phyloP scores from a whole-genome alignment of 2,888 invertebrate genomes.

The Cryptocephalus primarius region DNA sequence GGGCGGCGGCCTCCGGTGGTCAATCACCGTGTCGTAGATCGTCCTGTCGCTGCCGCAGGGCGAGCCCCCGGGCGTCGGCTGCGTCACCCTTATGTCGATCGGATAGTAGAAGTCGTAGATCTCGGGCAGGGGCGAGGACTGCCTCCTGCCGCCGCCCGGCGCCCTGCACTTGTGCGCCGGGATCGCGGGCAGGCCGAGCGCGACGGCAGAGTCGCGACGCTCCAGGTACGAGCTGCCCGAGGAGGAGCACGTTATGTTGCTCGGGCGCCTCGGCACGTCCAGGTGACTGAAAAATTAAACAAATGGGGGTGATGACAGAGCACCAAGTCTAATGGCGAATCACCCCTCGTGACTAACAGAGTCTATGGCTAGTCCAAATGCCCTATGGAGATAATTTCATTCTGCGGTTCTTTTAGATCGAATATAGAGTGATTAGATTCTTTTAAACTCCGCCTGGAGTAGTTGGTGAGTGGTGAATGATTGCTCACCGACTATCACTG shows the following conservation, averaged over 20 bases:
- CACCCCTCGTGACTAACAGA: no score
- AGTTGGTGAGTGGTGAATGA: no score
- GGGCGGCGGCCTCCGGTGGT: conserved; percentile 3
- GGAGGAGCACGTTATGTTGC: conserved; percentile 76
- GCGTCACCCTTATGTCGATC: conserved; percentile 50
- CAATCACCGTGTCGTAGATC: conserved; percentile 34
- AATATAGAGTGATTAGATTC: no score
- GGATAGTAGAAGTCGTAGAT: conserved; percentile 35
- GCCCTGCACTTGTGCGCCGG: conserved; percentile 38
- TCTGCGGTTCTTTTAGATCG: no score
- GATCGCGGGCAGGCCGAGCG: conserved; percentile 50
- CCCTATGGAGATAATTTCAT: no score
- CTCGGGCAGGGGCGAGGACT: conserved; percentile 32
- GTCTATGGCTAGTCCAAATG: no score
- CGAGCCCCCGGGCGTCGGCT: conserved; percentile 73
- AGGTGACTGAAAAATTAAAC: conserved; percentile 29
- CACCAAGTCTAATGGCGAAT: no score
- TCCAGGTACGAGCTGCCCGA: conserved; percentile 77
- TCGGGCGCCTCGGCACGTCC: conserved; percentile 49
- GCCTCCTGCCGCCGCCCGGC: conserved; percentile 25
- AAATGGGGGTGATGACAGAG: no score
- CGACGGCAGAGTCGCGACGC: conserved; percentile 65
- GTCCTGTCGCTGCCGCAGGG: conserved; percentile 62
- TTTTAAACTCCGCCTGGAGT: no score
- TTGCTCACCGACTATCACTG: no score